phyloP scores from a whole-genome alignment of 2,797 vertebrate genomes.

The Eidolon dupreanum region DNA sequence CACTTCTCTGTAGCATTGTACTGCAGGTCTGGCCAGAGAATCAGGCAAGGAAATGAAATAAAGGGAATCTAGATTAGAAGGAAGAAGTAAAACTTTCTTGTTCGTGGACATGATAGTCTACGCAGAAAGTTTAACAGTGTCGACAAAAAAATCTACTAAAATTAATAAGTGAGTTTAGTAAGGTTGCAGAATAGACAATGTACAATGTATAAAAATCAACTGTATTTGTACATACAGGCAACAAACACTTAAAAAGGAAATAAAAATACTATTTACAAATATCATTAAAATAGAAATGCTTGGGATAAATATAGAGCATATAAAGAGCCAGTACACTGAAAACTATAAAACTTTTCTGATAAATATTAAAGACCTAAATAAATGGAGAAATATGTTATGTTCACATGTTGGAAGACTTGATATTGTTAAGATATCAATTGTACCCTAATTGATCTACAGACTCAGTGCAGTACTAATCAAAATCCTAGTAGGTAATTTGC shows the following conservation, averaged over 20 bases:
- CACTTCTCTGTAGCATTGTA: not conserved
- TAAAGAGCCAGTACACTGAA: not conserved
- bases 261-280: not conserved
- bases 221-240: not conserved
- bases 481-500: not conserved
- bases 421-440: not conserved
- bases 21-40: not conserved
- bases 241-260: conserved; percentile 2
- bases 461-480: not conserved
- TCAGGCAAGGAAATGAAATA: not conserved
- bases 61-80: not conserved
- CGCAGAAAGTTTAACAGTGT: not conserved
- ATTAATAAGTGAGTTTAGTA: not conserved
- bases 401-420: not conserved
- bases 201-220: not conserved
- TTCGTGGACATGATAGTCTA: not conserved
- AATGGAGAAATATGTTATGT: not conserved
- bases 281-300: not conserved
- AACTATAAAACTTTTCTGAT: not conserved
- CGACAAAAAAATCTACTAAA: not conserved
- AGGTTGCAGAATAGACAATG: not conserved
- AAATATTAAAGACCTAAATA: not conserved
- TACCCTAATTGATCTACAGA: not conserved
- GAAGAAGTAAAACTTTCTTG: not conserved
- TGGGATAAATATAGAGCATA: not conserved